Evolutionary conservation across 2,113 vertebrate genomes (phyloP).

Genomic region (Haplotaxodon microlepis): DNA sequence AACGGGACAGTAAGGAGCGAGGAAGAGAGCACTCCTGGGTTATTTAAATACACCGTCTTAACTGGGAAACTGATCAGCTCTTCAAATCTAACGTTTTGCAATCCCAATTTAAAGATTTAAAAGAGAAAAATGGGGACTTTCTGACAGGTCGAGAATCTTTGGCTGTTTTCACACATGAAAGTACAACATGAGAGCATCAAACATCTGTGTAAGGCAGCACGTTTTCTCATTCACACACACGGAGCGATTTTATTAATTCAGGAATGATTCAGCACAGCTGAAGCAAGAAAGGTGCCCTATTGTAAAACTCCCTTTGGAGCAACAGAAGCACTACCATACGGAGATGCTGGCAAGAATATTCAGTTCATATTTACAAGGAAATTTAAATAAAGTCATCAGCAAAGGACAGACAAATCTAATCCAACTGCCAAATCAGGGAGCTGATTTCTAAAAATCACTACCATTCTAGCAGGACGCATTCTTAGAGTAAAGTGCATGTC

Average conservation of each 20-base stretch:
- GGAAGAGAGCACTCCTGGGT: background rate
- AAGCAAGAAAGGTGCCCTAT: background rate
- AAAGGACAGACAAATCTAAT: background rate
- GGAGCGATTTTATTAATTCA: background rate
- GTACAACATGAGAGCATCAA: background rate
- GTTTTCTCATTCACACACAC: background rate
- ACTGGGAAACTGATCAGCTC: background rate
- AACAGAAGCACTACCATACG: background rate
- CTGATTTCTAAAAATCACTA: background rate
- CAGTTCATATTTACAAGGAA: background rate
- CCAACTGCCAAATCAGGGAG: background rate
- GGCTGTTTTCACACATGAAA: background rate
- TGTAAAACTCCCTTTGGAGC: background rate
- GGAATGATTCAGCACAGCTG: background rate
- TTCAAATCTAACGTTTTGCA: background rate
- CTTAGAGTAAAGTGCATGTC: slow-evolving; percentile 16
- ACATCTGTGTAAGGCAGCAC: background rate
- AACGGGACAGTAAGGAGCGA: background rate
- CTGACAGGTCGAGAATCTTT: background rate
- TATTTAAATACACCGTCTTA: background rate
- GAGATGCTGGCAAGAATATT: background rate
- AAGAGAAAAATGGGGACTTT: background rate
- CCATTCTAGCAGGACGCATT: background rate
- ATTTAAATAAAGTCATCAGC: background rate
- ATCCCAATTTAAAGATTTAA: background rate